Evolutionary conservation across 2,113 vertebrate genomes (phyloP).

Genomic region (Pseudopodoces humilis): DNA sequence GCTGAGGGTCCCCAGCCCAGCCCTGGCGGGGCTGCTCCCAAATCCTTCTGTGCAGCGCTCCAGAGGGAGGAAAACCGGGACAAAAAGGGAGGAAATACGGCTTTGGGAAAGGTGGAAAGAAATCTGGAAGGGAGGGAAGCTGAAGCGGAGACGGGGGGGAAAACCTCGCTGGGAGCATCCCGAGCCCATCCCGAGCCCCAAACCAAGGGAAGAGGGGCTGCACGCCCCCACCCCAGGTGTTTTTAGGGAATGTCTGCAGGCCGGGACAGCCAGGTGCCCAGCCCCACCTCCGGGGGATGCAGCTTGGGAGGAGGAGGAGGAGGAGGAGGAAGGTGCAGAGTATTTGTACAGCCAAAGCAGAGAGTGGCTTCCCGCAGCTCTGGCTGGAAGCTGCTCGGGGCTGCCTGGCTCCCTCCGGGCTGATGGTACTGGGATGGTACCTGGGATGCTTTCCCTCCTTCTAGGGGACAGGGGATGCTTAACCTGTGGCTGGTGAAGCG

Average conservation of each 20-base stretch:
- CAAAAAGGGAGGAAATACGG: neutral
- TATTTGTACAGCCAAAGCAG: neutral
- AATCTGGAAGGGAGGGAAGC: neutral
- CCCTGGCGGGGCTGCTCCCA: neutral
- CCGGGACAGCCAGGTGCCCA: neutral
- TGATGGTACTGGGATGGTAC: neutral
- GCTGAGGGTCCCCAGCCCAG: neutral
- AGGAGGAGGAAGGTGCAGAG: neutral
- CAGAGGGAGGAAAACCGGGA: neutral
- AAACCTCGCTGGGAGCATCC: neutral
- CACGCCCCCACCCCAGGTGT: neutral
- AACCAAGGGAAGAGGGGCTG: neutral
- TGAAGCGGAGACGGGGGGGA: accelerated
- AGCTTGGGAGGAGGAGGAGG: neutral
- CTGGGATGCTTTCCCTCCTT: neutral
- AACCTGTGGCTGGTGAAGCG: neutral
- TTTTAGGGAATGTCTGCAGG: neutral
- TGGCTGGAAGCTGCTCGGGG: neutral
- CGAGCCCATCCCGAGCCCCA: neutral
- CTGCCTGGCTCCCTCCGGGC: neutral
- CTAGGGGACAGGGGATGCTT: neutral
- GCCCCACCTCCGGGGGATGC: neutral
- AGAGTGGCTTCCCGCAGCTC: neutral
- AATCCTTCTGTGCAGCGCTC: neutral
- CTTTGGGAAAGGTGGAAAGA: neutral